phyloP scores from a whole-genome alignment of 2,113 vertebrate genomes.

The Mirounga angustirostris region DNA sequence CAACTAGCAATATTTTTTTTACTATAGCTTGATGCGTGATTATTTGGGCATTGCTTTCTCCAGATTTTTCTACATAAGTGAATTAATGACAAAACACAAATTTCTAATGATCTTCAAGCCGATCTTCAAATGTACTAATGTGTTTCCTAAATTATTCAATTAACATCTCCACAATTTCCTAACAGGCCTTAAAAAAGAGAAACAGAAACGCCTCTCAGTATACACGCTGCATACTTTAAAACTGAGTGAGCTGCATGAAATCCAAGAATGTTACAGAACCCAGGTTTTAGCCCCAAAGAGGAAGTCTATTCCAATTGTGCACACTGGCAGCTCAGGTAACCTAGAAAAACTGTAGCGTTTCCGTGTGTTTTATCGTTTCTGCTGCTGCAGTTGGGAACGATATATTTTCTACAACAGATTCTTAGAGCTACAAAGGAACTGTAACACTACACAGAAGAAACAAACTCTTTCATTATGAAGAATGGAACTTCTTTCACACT shows the following conservation, averaged over 20 bases:
- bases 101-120: background rate
- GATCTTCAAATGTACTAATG: background rate
- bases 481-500: slow-evolving; percentile 22
- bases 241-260: background rate
- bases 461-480: slow-evolving; percentile 52
- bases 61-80: background rate
- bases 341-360: slow-evolving; percentile 30
- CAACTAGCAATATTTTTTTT: background rate
- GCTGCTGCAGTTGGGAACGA: background rate
- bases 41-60: background rate
- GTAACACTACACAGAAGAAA: slow-evolving; percentile 52
- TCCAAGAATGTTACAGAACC: background rate
- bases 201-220: background rate
- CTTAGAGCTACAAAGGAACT: background rate
- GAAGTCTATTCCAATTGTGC: background rate
- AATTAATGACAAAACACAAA: background rate
- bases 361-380: slow-evolving; percentile 40
- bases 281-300: background rate
- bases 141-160: slow-evolving; percentile 30
- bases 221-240: background rate
- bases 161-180: background rate
- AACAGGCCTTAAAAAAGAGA: background rate
- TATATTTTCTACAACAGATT: slow-evolving; percentile 44
- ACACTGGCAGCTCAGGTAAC: background rate
- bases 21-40: background rate